Conservation (phyloP, 2,888 invertebrate genomes). For the Ferrisia virgata region DNA sequence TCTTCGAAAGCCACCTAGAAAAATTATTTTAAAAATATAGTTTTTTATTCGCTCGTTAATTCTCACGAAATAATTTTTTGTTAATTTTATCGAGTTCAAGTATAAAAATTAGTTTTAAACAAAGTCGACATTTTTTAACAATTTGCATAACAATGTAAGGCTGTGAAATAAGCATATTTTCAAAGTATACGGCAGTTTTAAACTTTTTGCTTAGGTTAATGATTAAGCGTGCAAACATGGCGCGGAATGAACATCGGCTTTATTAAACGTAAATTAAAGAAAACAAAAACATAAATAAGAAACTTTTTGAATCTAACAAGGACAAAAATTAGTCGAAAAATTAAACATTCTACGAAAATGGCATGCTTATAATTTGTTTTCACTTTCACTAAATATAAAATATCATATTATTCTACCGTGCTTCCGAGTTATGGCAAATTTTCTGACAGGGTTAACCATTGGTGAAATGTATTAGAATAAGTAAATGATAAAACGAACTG, state of each 20-base stretch:
- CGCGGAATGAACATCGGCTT: conserved; percentile 2
- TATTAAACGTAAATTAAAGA: conserved; percentile 23
- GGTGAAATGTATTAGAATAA: background rate
- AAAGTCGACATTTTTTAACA: background rate
- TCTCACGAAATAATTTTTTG: background rate
- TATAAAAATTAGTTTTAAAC: background rate
- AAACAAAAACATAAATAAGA: conserved; percentile 23
- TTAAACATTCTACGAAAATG: background rate
- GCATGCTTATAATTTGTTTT: background rate
- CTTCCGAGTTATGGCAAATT: background rate
- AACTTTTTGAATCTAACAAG: conserved; percentile 1
- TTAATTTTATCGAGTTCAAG: conserved; percentile 16
- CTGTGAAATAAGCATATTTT: background rate
- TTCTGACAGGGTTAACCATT: background rate
- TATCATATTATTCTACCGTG: background rate
- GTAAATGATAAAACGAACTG: too few species aligned
- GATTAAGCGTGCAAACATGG: background rate
- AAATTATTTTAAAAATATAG: background rate
- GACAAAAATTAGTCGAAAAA: conserved; percentile 16
- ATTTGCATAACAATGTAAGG: background rate
- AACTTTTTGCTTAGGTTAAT: conserved; percentile 20
- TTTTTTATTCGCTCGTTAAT: background rate
- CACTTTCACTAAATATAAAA: background rate
- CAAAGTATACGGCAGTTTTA: background rate
- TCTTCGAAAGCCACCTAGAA: background rate